Base-by-base conservation (phyloP, 2,888 invertebrate genomes). In the Brachyptera risi region DNA sequence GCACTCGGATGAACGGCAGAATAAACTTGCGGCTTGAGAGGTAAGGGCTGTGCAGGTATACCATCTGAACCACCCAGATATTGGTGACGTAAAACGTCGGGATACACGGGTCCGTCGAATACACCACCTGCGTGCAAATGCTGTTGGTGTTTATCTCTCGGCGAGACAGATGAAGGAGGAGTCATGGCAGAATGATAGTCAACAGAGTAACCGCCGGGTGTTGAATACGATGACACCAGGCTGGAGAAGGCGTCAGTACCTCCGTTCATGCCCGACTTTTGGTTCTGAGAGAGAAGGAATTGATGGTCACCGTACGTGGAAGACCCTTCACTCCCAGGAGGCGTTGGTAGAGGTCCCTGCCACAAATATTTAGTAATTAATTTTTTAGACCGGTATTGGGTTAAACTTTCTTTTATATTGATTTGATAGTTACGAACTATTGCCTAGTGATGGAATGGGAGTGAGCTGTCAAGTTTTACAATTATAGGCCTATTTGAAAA, bases 151-250 rank as follows among this genome's bases (percentile, higher is more conserved):
- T 86, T 92, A 71, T 96, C 96, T 64, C 95, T 82, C 0, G 96
- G 96, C 3, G 96, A 96, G 1, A 96, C 96, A 2, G 96, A 96
- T n/a, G 94, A 93, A 57, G 96, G 96, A 58, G 96, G 96, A 3
- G 96, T 96, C 92, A 96, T 96, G 51, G 93, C 92, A 40, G 92
- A 89, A 74, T 95, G 95, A 71, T 92, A 92, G 71, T 92, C 92
- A n/a, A 66, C 64, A 40, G 86, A 83, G 68, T 86, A 86, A 60
- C 66, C 59, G 27, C 77, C 75, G 3, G 75, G 73, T n/a, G 75
- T 73, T 1, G 77, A 71, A 64, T 82, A 83, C 0, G 80, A 79
- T 9, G 81, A 81, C 11, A 81, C 81, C 47, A 83, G 74, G 72
- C 82, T 78, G 70, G 82, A 77, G 71, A 82, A 81, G 68, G 85